Conservation (phyloP, 2,113 vertebrate species). For the Vombatus ursinus region DNA sequence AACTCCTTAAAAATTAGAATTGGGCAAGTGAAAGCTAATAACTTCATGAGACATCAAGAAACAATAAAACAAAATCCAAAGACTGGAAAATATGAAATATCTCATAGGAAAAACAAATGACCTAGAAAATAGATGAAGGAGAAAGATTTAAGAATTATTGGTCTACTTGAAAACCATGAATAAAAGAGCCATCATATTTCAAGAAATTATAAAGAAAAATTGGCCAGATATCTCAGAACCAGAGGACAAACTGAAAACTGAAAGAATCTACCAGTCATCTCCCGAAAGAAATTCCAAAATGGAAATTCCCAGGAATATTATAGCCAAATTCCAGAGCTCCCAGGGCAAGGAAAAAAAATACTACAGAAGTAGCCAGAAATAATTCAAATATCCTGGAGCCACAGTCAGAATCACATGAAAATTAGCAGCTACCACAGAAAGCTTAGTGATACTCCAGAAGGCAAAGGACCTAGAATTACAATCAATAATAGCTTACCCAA, state of each 20-base stretch:
- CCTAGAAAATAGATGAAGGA: not conserved
- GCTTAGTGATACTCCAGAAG: too few species aligned
- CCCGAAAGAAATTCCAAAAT: not conserved
- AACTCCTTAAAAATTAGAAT: not conserved
- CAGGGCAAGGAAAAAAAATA: too few species aligned
- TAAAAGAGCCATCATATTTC: not conserved
- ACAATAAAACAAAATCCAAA: not conserved
- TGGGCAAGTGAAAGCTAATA: not conserved
- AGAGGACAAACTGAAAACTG: not conserved
- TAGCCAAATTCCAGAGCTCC: too few species aligned
- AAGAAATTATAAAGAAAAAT: not conserved
- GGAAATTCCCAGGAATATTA: too few species aligned
- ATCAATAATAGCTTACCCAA: too few species aligned
- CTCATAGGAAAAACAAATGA: not conserved
- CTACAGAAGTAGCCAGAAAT: too few species aligned
- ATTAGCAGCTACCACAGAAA: too few species aligned
- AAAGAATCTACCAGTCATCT: not conserved
- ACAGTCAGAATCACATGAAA: not conserved
- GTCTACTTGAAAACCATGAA: not conserved
- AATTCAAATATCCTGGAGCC: too few species aligned
- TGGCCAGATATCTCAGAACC: not conserved
- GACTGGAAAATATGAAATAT: not conserved
- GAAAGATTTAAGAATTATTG: not conserved
- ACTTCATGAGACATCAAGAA: not conserved
- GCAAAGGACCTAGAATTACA: too few species aligned